These are phyloP conservation scores for Catagonus wagneri DNA, from an alignment of 2,113 vertebrate genomes.

Conservation along the genomic window DNA sequence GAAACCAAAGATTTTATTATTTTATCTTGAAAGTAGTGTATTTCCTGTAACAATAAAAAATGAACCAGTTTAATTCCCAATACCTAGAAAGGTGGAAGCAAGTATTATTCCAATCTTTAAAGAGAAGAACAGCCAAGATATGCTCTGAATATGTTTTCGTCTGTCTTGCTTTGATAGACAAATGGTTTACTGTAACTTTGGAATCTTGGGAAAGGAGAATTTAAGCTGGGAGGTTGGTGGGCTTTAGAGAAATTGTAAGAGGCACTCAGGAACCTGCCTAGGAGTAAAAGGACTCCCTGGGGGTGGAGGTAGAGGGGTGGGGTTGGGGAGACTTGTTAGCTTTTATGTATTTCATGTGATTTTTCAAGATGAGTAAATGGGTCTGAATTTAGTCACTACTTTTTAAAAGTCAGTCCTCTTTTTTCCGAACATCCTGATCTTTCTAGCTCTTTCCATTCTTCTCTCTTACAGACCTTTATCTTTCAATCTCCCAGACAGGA, in stretches of 20 bases:
- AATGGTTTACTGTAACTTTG: conserved; percentile 63
- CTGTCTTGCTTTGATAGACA: conserved; percentile 62
- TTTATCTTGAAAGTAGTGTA: background rate
- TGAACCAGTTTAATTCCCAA: conserved; percentile 75
- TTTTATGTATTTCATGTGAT: conserved; percentile 83
- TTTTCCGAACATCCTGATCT: conserved; percentile 96
- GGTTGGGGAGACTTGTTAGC: conserved; percentile 69
- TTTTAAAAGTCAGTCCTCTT: conserved; percentile 94
- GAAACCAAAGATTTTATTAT: conserved; percentile 26
- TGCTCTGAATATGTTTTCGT: conserved; percentile 67
- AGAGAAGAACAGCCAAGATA: conserved; percentile 56
- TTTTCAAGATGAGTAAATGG: conserved; percentile 77
- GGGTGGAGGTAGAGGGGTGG: conserved; percentile 53
- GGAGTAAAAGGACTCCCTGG: conserved; percentile 73
- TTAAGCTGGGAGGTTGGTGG: conserved; percentile 77
- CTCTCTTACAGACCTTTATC: conserved; percentile 99
- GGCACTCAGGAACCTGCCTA: background rate
- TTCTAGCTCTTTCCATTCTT: conserved; percentile 99
- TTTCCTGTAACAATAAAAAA: background rate
- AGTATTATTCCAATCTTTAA: conserved; percentile 5
- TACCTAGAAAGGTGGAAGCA: background rate
- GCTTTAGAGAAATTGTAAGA: conserved; percentile 62
- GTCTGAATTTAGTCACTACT: conserved; percentile 85
- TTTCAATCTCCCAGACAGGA: conserved; percentile 99
- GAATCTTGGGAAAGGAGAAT: conserved; percentile 60